Conservation (phyloP, 2,113 vertebrate species). For the Leptosomus discolor region DNA sequence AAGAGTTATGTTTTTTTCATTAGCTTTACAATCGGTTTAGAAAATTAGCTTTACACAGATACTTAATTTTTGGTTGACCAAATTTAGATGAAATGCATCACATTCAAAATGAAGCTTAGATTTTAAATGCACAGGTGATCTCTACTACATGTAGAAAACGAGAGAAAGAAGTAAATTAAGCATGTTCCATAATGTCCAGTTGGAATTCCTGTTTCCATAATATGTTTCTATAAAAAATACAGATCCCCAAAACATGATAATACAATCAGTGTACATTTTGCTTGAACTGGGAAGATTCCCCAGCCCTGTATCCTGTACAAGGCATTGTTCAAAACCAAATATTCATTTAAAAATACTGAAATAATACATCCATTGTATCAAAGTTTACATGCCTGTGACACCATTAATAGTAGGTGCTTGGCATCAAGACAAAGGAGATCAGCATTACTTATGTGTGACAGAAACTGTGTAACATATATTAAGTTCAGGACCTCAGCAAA, state of each 20-base stretch:
- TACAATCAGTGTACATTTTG: background rate
- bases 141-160: background rate
- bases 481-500: slow-evolving; percentile 28
- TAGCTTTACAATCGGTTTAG: background rate
- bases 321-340: background rate
- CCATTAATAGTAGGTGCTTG: background rate
- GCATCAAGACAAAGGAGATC: background rate
- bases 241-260: background rate
- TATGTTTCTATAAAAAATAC: background rate
- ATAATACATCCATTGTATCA: background rate
- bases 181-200: background rate
- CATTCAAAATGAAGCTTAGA: background rate
- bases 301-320: background rate
- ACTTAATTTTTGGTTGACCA: background rate
- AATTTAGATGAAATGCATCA: background rate
- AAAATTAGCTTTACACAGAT: background rate
- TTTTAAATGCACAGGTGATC: background rate
- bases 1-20: background rate
- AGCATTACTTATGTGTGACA: slow-evolving; percentile 13
- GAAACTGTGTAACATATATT: background rate
- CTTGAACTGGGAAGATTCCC: background rate
- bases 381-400: background rate
- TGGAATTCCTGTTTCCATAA: background rate
- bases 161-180: background rate
- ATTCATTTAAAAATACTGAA: background rate